Base-by-base conservation (phyloP, 2,113 vertebrate genomes). In the Hippopotamus amphibius region DNA sequence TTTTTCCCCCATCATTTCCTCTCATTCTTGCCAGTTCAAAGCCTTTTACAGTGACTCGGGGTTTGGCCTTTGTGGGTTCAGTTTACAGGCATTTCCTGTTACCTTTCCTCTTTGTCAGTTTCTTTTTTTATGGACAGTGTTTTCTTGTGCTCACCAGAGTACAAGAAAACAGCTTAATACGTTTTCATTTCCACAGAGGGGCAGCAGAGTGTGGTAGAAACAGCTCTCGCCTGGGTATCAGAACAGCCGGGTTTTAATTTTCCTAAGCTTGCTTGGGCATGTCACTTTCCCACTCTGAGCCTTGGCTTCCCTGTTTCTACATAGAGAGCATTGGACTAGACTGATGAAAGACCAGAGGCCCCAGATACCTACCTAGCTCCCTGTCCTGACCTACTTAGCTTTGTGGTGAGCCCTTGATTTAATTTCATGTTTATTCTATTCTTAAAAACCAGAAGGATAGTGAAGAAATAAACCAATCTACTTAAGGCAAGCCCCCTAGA, bases 71-170 rank as follows among this genome's bases (percentile, higher is more conserved):
- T 88, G 46, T 85, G 85, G 88, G 19, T 81, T 97, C 69, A 88
- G 74, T 95, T 93, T 97, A 77, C 85, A 97, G 95, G 88, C 55
- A 95, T 97, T 97, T 97, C 93, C 97, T 86, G 84, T 80, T 93
- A 93, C 76, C 69, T 96, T 98, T 90, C 15, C 37, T 93, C 74
- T 92, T 9, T 95, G 72, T 93, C 19, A 50, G 76, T 93, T 97
- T 95, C 91, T 71, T 88, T 94, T 69, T 84, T 86, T 69, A 48
- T 8, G 14, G n/a, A 43, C 16, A 30, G 14, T 90, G 33, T 79
- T 86, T 88, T 88, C 69, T 80, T 92, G 68, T 74, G 72, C 69
- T 83, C 74, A 46, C 12, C 0, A 81, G 21, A 90, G 16, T 24
- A 80, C 48, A 95, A 14, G 72, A 17, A 90, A 28, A n/a, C 30